phyloP scores from a whole-genome alignment of 2,888 invertebrate genomes.

The Venustoraphidia nigricollis region DNA sequence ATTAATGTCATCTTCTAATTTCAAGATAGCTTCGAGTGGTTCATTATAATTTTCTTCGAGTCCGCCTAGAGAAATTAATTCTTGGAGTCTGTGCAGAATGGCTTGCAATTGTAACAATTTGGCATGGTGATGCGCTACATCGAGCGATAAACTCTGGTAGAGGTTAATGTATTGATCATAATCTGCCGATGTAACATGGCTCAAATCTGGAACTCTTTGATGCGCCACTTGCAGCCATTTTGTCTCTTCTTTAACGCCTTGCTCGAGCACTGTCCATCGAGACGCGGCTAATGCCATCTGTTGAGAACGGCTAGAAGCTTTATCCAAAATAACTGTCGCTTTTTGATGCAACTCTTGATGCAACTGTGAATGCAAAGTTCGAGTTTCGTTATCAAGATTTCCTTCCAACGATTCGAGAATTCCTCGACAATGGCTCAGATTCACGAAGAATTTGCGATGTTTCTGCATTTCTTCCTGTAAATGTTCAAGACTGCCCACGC shows the following conservation, averaged over 20 bases:
- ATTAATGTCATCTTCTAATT: constrained; percentile 62
- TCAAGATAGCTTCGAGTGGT: constrained; percentile 53
- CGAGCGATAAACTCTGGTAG: constrained; percentile 63
- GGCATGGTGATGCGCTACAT: constrained; percentile 66
- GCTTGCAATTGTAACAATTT: constrained; percentile 58
- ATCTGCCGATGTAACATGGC: constrained; percentile 65
- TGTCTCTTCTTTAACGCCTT: constrained; percentile 67
- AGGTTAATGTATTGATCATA: constrained; percentile 73
- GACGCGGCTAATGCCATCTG: constrained; percentile 75
- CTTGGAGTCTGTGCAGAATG: constrained; percentile 57
- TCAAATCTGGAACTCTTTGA: constrained; percentile 68
- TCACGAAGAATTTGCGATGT: constrained; percentile 77
- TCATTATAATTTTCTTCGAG: constrained; percentile 59
- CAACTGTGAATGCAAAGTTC: constrained; percentile 51
- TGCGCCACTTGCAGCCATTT: constrained; percentile 74
- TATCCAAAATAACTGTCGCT: constrained; percentile 61
- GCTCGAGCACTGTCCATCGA: constrained; percentile 65
- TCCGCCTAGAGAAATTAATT: constrained; percentile 57
- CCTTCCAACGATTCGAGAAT: constrained; percentile 75
- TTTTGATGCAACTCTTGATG: constrained; percentile 64
- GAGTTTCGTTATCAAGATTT: constrained; percentile 66
- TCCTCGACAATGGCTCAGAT: constrained; percentile 71
- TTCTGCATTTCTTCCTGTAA: constrained; percentile 83
- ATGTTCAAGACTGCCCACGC: constrained; percentile 58
- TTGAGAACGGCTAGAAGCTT: constrained; percentile 66